These are phyloP conservation scores for Glaucidium brasilianum DNA, from an alignment of 2,113 vertebrate species.

Conservation along the genomic window DNA sequence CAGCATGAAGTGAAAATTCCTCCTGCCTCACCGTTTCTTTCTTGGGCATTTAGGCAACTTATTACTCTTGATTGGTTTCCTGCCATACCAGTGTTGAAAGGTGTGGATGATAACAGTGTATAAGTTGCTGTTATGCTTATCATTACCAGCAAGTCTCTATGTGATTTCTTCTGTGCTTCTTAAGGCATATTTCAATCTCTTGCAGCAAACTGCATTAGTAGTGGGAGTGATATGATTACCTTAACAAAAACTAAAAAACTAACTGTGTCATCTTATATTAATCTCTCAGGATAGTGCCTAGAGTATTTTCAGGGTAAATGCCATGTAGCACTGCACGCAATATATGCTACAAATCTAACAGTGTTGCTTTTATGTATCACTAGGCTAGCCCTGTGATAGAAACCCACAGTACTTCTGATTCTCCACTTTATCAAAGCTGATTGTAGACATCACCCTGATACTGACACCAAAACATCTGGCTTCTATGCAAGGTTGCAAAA, in stretches of 20 bases:
- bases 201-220: background rate
- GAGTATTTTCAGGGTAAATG: background rate
- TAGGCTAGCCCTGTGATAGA: background rate
- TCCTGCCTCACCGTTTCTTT: background rate
- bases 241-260: background rate
- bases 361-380: background rate
- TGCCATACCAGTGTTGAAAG: background rate
- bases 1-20: background rate
- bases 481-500: background rate
- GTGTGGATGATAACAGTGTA: background rate
- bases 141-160: background rate
- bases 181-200: background rate
- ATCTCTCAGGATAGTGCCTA: background rate
- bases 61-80: background rate
- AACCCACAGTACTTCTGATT: background rate
- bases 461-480: background rate
- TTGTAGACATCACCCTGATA: background rate
- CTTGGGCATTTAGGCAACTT: background rate
- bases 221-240: conserved; percentile 1
- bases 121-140: background rate
- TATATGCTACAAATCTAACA: background rate
- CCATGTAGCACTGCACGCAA: background rate
- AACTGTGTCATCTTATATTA: background rate
- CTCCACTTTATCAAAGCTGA: background rate
- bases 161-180: background rate